A percentile compares a stretch with the other conserved stretches of the same genome.
phyloP scores from a whole-genome alignment of 2,113 vertebrate species.

The Thamnaconus septentrionalis region DNA sequence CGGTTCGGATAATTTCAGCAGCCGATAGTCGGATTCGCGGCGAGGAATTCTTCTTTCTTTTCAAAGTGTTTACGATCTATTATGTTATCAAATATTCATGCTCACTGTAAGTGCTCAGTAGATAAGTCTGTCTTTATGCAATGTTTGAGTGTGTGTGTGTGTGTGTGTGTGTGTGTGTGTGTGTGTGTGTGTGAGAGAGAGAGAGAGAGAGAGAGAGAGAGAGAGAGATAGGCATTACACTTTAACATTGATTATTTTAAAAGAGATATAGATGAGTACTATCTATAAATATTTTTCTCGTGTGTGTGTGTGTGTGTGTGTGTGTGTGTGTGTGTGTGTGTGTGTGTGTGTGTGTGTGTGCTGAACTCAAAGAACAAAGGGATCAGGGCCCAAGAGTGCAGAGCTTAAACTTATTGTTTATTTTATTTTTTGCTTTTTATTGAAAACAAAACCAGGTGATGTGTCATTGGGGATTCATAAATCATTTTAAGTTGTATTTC shows the following conservation, averaged over 20 bases:
- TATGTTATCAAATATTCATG: slow-evolving; percentile 41
- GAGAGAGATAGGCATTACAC: neutral
- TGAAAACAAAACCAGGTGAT: too few species aligned
- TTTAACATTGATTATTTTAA: neutral
- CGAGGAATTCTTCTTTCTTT: neutral
- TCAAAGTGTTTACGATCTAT: slow-evolving; percentile 25
- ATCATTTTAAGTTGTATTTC: neutral
- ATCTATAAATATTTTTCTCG: neutral
- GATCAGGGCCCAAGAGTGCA: neutral
- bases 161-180: slow-evolving; percentile 5
- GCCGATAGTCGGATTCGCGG: neutral
- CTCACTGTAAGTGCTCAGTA: slow-evolving; percentile 15
- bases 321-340: neutral
- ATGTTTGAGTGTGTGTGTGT: neutral
- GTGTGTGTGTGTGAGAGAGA: neutral
- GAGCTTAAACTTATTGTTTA: too few species aligned
- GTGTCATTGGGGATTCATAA: neutral
- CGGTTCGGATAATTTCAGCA: too few species aligned
- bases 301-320: neutral
- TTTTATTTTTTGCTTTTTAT: too few species aligned
- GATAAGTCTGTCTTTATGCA: slow-evolving; percentile 3
- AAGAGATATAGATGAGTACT: neutral
- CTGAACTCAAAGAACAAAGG: neutral
- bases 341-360: neutral
- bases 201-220: neutral